A percentile compares a stretch with the other conserved stretches of the same genome.
Conservation (phyloP, 1,140 invertebrate genomes). For the Platyura marginata region DNA sequence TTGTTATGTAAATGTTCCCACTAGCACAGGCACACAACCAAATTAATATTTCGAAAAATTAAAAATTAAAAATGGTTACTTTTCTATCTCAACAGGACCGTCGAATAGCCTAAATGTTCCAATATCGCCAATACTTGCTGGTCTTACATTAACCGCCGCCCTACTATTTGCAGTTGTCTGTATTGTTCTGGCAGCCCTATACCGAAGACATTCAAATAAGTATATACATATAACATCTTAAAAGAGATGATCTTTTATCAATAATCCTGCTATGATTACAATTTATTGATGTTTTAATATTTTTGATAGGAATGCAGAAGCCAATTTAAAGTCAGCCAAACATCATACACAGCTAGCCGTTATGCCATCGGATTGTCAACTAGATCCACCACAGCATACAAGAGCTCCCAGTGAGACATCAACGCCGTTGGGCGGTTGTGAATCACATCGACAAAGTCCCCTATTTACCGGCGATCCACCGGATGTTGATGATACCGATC, state of each 20-base stretch:
- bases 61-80: not conserved
- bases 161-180: slow-evolving; percentile 48
- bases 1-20: no score
- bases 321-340: slow-evolving; percentile 23
- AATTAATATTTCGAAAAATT: not conserved
- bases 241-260: not conserved
- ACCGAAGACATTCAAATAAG: slow-evolving; percentile 33
- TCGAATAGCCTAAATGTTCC: slow-evolving; percentile 30
- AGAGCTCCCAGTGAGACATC: slow-evolving; percentile 9
- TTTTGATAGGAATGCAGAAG: slow-evolving; percentile 18
- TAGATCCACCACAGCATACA: slow-evolving; percentile 19
- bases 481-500: slow-evolving; percentile 46
- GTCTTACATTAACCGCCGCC: slow-evolving; percentile 47
- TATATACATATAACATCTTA: slow-evolving; percentile 5
- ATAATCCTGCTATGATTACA: not conserved
- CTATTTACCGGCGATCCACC: slow-evolving; percentile 26
- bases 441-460: slow-evolving; percentile 13
- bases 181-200: slow-evolving; percentile 48
- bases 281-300: not conserved
- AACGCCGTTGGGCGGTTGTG: slow-evolving; percentile 4
- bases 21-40: no score
- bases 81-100: slow-evolving; percentile 21
- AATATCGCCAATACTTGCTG: slow-evolving; percentile 49
- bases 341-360: slow-evolving; percentile 22
- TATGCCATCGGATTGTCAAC: slow-evolving; percentile 20